Conservation (phyloP, 2,797 vertebrate species). For the Propithecus deckenii region DNA sequence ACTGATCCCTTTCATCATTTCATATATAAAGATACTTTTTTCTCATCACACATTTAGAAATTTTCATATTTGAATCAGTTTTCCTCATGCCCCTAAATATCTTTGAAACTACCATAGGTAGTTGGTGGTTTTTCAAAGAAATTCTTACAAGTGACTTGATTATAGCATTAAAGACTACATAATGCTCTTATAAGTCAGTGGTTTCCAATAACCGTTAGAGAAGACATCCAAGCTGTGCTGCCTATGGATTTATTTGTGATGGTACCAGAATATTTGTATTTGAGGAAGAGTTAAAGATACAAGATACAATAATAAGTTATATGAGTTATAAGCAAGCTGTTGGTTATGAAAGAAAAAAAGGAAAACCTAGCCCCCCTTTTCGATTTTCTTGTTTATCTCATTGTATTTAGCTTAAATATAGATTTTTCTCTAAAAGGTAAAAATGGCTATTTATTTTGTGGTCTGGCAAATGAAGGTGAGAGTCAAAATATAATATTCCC, state of each 20-base stretch:
- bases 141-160: neutral
- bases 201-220: conserved; percentile 93
- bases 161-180: neutral
- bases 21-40: neutral
- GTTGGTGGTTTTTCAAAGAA: neutral
- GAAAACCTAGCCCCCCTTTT: neutral
- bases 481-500: conserved; percentile 91
- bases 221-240: conserved; percentile 86
- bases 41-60: neutral
- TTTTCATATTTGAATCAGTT: neutral
- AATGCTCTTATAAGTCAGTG: conserved; percentile 92
- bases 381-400: conserved; percentile 64
- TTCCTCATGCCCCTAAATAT: neutral
- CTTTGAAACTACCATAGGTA: neutral
- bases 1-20: too few species aligned
- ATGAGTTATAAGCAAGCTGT: conserved; percentile 91
- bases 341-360: neutral
- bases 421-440: conserved; percentile 91
- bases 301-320: conserved; percentile 87
- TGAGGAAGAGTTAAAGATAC: conserved; percentile 94
- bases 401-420: conserved; percentile 92
- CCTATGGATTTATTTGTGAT: conserved; percentile 90
- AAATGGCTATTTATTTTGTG: conserved; percentile 93
- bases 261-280: conserved; percentile 92
- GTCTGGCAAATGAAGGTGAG: conserved; percentile 92